Percentiles rank a stretch among this genome's conserved stretches.
Evolutionary conservation across 2,797 vertebrate genomes (phyloP).

Genomic region (Halcyon smyrnensis): DNA sequence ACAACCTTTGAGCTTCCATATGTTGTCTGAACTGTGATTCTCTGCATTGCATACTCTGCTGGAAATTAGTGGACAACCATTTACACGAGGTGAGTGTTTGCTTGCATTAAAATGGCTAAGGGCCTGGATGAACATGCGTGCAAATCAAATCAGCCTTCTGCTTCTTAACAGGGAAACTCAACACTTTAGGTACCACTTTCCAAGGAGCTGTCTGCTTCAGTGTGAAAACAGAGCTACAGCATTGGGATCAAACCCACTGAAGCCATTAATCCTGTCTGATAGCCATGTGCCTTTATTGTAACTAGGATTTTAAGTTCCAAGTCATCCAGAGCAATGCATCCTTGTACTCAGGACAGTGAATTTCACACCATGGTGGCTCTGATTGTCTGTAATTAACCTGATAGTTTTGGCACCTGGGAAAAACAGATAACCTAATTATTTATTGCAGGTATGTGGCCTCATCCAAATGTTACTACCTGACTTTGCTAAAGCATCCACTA

Average conservation of each 20-base stretch:
- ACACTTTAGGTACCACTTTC: background rate
- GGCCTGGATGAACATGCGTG: background rate
- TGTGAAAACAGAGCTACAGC: background rate
- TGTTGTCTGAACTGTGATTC: background rate
- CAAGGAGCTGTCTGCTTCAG: background rate
- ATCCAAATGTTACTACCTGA: background rate
- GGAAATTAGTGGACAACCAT: background rate
- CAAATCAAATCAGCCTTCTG: background rate
- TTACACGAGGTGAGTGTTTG: background rate
- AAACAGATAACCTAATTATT: background rate
- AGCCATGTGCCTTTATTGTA: background rate
- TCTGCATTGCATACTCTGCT: background rate
- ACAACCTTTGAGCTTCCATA: background rate
- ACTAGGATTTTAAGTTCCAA: background rate
- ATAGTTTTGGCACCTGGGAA: background rate
- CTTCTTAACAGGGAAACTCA: background rate
- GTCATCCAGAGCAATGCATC: background rate
- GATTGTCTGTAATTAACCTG: background rate
- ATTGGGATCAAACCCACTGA: background rate
- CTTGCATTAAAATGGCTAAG: background rate
- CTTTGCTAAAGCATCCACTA: background rate
- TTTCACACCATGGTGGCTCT: rapidly evolving
- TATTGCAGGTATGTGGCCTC: background rate
- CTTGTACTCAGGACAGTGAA: background rate
- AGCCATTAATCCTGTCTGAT: background rate